Percentiles rank a stretch among this genome's conserved stretches.
Conservation (phyloP, 2,797 vertebrate genomes). For the Alfaro cultratus region DNA sequence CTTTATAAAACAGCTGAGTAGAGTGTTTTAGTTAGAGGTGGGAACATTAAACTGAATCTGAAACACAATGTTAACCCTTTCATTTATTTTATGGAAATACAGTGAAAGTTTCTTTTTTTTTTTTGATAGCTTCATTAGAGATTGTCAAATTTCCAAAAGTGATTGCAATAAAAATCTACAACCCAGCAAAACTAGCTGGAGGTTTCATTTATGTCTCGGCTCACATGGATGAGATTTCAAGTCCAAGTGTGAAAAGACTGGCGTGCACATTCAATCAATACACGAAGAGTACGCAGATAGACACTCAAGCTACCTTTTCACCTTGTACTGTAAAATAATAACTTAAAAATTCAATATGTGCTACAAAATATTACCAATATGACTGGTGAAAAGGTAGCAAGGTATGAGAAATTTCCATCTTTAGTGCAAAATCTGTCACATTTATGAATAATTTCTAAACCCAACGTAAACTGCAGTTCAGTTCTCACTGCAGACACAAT, state of each 20-base stretch:
- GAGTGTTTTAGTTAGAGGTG: background rate
- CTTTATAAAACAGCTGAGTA: background rate
- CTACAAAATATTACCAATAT: slow-evolving; percentile 28
- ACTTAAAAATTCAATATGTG: slow-evolving; percentile 6
- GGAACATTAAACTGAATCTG: background rate
- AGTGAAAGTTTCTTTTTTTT: too few relatives aligned
- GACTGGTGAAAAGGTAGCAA: slow-evolving; percentile 71
- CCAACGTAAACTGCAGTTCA: slow-evolving; percentile 36
- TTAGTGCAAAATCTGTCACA: slow-evolving; percentile 11
- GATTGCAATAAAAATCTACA: background rate
- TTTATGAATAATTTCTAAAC: slow-evolving; percentile 20
- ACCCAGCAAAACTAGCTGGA: background rate
- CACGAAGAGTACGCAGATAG: slow-evolving; percentile 10
- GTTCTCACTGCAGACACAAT: slow-evolving; percentile 55
- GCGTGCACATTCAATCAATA: slow-evolving; percentile 47
- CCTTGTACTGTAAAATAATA: slow-evolving; percentile 44
- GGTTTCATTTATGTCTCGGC: background rate
- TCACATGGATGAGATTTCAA: slow-evolving; percentile 21
- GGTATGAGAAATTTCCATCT: slow-evolving; percentile 12
- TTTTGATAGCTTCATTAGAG: background rate
- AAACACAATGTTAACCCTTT: background rate
- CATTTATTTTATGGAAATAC: background rate
- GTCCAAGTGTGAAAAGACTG: slow-evolving; percentile 21
- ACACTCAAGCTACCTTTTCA: slow-evolving; percentile 65
- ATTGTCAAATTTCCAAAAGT: background rate